These are phyloP conservation scores for Monoplex corrugatus DNA, from an alignment of 2,888 invertebrate species.

Conservation along the genomic window DNA sequence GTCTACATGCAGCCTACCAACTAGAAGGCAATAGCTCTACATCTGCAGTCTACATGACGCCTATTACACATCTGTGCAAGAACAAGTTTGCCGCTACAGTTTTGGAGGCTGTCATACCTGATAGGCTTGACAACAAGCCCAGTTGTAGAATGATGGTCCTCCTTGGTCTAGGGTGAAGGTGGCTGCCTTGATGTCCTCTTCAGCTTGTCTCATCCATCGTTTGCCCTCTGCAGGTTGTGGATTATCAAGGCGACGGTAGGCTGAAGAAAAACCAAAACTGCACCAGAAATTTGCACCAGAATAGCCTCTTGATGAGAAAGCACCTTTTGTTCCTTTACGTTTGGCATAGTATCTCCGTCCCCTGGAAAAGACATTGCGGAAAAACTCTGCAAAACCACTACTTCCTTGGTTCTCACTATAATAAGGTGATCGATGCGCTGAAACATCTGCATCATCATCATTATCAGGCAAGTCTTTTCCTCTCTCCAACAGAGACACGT, in stretches of 20 bases:
- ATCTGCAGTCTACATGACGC: no score
- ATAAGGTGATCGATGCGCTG: background rate
- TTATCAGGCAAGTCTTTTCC: background rate
- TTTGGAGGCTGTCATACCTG: no score
- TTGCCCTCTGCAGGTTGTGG: conserved; percentile 40
- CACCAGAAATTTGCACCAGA: background rate
- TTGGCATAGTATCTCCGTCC: conserved; percentile 31
- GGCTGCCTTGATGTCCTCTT: conserved; percentile 41
- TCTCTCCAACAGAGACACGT: background rate
- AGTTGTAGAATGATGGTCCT: conserved; percentile 21
- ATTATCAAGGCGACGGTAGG: background rate
- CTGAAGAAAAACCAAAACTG: background rate
- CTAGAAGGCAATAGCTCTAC: no score
- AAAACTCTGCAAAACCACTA: background rate
- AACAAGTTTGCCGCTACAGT: no score
- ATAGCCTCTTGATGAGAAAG: background rate
- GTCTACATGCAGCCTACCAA: no score
- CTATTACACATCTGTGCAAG: no score
- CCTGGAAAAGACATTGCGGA: conserved; percentile 15
- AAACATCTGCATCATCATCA: conserved; percentile 19
- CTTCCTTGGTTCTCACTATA: background rate
- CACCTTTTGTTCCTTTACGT: background rate
- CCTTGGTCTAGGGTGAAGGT: background rate
- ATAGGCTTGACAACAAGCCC: conserved; percentile 44
- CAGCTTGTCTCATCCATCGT: conserved; percentile 46